Evolutionary conservation across 2,888 invertebrate genomes (phyloP), one percentile per base, ranked within the genome.

Genomic region (Prosapia bicincta): DNA sequence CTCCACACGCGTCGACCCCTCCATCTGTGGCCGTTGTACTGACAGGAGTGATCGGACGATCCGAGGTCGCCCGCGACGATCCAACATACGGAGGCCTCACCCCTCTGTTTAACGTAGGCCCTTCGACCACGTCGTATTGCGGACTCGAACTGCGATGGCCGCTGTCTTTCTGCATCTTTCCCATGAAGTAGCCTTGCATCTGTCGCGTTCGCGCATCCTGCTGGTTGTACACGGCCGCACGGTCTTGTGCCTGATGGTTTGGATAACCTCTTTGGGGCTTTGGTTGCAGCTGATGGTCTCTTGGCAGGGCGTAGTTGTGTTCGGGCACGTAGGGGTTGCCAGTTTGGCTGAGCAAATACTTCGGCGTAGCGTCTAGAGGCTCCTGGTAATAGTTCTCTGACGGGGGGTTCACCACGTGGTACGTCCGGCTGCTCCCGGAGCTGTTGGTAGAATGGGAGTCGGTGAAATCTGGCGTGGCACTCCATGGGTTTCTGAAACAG

Each of bases 1-100:
- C 91, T 13, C 91, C 91, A 83, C 91, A 91, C 26, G 90, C 90
- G 78, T 90, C 89, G 77, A 90, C 88, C 72, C 87, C 87, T 76
- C 87, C 87, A 82, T 88, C 88, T 77, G 85, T 85, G n/a, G 85
- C 84, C 20, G 85, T 83, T 13, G 78, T 79, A 72, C 86, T 80
- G 82, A 85, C 85, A 5, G 85, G 86, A 69, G 81, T 80, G 9
- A 76, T 79, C 7, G 81, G 81, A n/a, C 80, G 79, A 7, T 78
- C 78, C 66, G 79, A 77, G 32, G 78, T 68, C 26, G 26, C 69
- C 20, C 54, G n/a, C 2, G 54, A 54, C 2, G 54, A 54, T 13
- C 25, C 38, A 15, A 25, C 26, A 3, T 10, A n/a, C 13, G 72
- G n/a, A 10, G 13, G 30, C 15, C 30, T 66, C 10, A 28, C n/a